Evolutionary conservation across 1,140 invertebrate genomes (phyloP).

Genomic region (Drosophila kepulauana): DNA sequence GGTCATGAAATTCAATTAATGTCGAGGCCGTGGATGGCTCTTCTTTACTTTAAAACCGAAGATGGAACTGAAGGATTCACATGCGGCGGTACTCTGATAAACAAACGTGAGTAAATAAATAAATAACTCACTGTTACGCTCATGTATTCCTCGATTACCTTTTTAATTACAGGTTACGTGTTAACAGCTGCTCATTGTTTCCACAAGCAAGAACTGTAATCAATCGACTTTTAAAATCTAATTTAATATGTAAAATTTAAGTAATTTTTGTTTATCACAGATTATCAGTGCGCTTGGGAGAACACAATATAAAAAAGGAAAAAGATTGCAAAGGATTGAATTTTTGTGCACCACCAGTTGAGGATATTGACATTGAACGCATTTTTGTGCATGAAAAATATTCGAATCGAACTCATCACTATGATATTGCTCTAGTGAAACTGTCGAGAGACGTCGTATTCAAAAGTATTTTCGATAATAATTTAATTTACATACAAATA

Average conservation of each 20-base stretch:
- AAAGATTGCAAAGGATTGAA: background rate
- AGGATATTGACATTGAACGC: slow-evolving; percentile 8
- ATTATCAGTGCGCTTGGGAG: slow-evolving; percentile 26
- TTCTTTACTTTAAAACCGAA: background rate
- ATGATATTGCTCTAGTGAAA: slow-evolving; percentile 38
- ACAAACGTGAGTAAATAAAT: slow-evolving; percentile 9
- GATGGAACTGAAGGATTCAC: background rate
- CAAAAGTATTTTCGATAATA: background rate
- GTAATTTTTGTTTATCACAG: background rate
- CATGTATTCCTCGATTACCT: no score
- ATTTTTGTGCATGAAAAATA: slow-evolving; percentile 13
- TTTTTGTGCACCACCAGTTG: slow-evolving; percentile 8
- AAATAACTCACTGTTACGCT: no score
- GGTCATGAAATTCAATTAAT: slow-evolving; percentile 12
- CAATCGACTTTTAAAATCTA: background rate
- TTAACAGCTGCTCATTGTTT: slow-evolving; percentile 41
- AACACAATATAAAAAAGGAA: slow-evolving; percentile 4
- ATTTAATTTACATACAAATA: background rate
- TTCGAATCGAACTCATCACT: background rate
- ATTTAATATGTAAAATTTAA: background rate
- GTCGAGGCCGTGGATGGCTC: slow-evolving; percentile 42
- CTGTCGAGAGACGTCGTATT: background rate
- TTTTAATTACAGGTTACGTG: slow-evolving; percentile 17
- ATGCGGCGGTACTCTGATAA: slow-evolving; percentile 30
- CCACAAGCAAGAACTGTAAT: background rate